Evolutionary conservation across 2,113 vertebrate species (phyloP).

Genomic region (Neoarius graeffei): DNA sequence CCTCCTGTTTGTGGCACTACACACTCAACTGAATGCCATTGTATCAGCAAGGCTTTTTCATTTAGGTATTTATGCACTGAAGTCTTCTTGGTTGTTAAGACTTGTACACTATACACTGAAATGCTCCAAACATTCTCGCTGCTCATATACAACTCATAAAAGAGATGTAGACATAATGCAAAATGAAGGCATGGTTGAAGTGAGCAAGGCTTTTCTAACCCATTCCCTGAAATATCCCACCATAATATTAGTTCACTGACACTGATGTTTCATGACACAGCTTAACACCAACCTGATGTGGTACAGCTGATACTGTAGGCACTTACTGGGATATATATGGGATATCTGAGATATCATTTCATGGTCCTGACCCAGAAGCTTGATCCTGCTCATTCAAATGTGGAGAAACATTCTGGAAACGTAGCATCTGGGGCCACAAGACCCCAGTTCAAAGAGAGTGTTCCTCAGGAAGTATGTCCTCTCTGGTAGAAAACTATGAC

Average conservation of each 20-base stretch:
- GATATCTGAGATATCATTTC: not conserved
- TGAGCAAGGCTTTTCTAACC: not conserved
- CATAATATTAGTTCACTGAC: not conserved
- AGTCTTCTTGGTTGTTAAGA: not conserved
- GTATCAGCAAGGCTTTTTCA: not conserved
- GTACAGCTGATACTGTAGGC: not conserved
- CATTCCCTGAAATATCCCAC: not conserved
- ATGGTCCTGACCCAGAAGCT: not conserved
- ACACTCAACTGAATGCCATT: not conserved
- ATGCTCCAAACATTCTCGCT: not conserved
- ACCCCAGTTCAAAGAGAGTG: not conserved
- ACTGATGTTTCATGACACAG: not conserved
- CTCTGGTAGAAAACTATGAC: not conserved
- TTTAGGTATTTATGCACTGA: not conserved
- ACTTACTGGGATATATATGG: not conserved
- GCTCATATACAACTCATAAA: not conserved
- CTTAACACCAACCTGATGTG: not conserved
- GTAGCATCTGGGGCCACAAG: not conserved
- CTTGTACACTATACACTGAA: not conserved
- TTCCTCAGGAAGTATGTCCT: not conserved
- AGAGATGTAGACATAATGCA: not conserved
- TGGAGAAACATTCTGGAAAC: not conserved
- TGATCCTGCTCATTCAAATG: not conserved
- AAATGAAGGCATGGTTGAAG: not conserved
- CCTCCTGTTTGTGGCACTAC: constrained; percentile 1